Evolutionary conservation across 2,113 vertebrate genomes (phyloP).

Genomic region (Hymenochirus boettgeri): DNA sequence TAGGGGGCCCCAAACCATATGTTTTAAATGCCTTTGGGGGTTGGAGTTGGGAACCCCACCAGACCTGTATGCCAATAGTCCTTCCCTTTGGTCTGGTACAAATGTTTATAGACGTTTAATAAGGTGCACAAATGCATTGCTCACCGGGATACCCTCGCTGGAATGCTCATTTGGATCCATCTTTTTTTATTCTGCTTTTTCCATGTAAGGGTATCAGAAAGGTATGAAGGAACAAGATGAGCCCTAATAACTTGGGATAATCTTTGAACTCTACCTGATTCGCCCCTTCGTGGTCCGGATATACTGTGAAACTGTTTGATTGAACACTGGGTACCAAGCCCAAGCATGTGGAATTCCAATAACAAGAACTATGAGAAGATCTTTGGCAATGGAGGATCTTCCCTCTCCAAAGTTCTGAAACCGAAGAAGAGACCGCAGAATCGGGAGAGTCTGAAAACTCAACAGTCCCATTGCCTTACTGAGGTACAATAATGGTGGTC

Average conservation of each 20-base stretch:
- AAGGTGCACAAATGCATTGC: too few relatives aligned
- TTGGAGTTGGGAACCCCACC: too few relatives aligned
- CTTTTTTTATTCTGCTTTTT: background rate
- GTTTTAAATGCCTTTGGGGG: too few relatives aligned
- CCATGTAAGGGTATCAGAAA: constrained; percentile 72
- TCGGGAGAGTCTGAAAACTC: constrained; percentile 45
- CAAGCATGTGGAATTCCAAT: constrained; percentile 84
- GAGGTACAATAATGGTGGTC: too few relatives aligned
- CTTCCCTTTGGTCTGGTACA: too few relatives aligned
- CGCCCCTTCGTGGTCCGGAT: constrained; percentile 60
- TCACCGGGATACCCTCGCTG: too few relatives aligned
- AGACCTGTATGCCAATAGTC: too few relatives aligned
- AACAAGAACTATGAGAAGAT: constrained; percentile 65
- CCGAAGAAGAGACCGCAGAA: background rate
- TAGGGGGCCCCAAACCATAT: too few relatives aligned
- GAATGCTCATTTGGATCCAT: too few relatives aligned
- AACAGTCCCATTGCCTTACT: too few relatives aligned
- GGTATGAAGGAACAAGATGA: constrained; percentile 85
- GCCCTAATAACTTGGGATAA: constrained; percentile 82
- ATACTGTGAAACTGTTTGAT: constrained; percentile 70
- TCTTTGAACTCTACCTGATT: constrained; percentile 85
- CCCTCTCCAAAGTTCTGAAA: constrained; percentile 44
- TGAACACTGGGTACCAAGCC: constrained; percentile 81
- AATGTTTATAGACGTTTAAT: too few relatives aligned
- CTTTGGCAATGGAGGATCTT: constrained; percentile 65